These are phyloP conservation scores for Hippopotamus amphibius DNA, from an alignment of 2,113 vertebrate genomes.

Conservation along the genomic window DNA sequence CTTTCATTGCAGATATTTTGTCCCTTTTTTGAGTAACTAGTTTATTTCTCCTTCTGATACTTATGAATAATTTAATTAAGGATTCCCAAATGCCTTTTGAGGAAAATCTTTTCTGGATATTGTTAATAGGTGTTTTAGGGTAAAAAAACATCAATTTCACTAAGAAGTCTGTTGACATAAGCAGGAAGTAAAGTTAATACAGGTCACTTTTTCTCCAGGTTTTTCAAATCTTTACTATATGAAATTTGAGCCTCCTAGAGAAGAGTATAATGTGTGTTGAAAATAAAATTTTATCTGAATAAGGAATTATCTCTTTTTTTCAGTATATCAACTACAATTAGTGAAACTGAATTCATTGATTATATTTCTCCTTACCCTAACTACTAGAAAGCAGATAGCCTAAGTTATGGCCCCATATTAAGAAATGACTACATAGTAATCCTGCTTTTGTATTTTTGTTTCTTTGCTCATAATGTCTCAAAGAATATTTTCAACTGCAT, in stretches of 20 bases:
- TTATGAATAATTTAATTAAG: background rate
- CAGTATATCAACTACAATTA: background rate
- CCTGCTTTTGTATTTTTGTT: background rate
- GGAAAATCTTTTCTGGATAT: background rate
- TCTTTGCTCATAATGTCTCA: background rate
- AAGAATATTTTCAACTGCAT: background rate
- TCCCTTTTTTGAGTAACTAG: background rate
- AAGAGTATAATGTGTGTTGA: background rate
- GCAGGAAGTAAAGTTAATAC: background rate
- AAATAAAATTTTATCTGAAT: background rate
- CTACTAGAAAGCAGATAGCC: background rate
- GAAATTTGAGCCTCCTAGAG: background rate
- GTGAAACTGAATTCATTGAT: background rate
- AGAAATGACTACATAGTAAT: background rate
- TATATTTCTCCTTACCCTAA: background rate
- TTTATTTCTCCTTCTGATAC: background rate
- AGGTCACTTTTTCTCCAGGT: background rate
- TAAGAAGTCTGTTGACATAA: background rate
- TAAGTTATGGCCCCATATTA: background rate
- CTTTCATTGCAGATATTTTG: background rate
- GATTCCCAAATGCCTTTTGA: background rate
- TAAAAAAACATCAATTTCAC: background rate
- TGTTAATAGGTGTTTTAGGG: background rate
- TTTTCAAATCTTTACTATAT: background rate
- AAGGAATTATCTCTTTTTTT: background rate